phyloP scores from a whole-genome alignment of 2,797 vertebrate species.

The Psittacula echo region DNA sequence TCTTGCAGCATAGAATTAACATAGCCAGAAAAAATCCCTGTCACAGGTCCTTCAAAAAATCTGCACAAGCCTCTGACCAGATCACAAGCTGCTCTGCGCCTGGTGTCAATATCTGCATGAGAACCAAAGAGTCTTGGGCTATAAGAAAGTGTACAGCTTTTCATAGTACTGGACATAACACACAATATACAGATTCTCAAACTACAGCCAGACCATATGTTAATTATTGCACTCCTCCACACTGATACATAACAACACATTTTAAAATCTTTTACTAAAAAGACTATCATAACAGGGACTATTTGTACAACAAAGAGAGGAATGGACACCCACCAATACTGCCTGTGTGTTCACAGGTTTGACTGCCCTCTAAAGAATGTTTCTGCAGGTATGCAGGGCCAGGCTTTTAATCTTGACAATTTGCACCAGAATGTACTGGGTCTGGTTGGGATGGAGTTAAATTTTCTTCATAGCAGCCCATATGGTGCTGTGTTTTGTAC shows the following conservation, averaged over 20 bases:
- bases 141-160: neutral
- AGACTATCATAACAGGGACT: neutral
- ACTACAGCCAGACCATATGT: neutral
- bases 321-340: neutral
- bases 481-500: neutral
- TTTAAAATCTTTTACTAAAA: neutral
- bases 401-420: neutral
- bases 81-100: slow-evolving; percentile 96
- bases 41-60: slow-evolving; percentile 97
- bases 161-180: neutral
- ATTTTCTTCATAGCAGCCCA: neutral
- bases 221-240: neutral
- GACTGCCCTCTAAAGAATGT: neutral
- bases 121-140: neutral
- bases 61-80: slow-evolving; percentile 95
- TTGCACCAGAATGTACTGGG: fast-evolving
- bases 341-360: neutral
- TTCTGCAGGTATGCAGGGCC: neutral
- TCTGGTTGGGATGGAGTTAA: neutral
- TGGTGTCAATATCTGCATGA: slow-evolving; percentile 93
- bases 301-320: neutral
- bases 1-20: slow-evolving; percentile 96
- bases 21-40: slow-evolving; percentile 97
- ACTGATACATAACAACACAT: neutral
- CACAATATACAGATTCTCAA: neutral